These are phyloP conservation scores for Therioaphis trifolii DNA, from an alignment of 2,888 invertebrate genomes.

Conservation along the genomic window DNA sequence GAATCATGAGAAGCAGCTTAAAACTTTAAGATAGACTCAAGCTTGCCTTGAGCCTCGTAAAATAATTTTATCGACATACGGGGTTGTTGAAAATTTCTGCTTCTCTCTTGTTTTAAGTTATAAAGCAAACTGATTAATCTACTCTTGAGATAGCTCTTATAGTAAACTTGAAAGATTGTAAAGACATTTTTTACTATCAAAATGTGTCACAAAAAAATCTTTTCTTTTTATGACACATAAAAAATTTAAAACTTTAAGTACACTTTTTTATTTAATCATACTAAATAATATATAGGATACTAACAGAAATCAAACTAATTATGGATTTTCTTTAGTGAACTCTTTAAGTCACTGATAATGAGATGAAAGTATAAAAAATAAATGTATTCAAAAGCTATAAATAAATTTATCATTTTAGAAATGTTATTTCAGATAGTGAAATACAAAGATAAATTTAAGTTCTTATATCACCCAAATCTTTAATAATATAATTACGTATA, in stretches of 20 bases:
- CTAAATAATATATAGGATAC: background rate
- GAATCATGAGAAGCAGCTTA: background rate
- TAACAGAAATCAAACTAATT: background rate
- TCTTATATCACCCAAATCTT: no score
- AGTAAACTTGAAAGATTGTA: background rate
- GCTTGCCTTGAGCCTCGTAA: constrained; percentile 16
- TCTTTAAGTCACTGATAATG: background rate
- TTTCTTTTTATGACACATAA: background rate
- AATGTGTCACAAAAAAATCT: background rate
- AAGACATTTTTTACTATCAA: background rate
- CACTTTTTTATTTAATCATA: background rate
- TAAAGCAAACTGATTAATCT: constrained; percentile 48
- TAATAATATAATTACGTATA: no score
- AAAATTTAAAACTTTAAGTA: background rate
- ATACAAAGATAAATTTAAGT: no score
- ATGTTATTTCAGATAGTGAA: no score
- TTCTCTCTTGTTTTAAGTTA: background rate
- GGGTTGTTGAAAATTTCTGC: background rate
- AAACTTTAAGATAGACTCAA: constrained; percentile 17
- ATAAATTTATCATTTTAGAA: background rate
- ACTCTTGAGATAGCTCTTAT: background rate
- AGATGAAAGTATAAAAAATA: background rate
- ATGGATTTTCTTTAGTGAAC: background rate
- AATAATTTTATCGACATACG: constrained; percentile 24
- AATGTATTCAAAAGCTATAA: background rate